These are phyloP conservation scores for Meleagris gallopavo DNA, from an alignment of 2,113 vertebrate species.

Conservation along the genomic window DNA sequence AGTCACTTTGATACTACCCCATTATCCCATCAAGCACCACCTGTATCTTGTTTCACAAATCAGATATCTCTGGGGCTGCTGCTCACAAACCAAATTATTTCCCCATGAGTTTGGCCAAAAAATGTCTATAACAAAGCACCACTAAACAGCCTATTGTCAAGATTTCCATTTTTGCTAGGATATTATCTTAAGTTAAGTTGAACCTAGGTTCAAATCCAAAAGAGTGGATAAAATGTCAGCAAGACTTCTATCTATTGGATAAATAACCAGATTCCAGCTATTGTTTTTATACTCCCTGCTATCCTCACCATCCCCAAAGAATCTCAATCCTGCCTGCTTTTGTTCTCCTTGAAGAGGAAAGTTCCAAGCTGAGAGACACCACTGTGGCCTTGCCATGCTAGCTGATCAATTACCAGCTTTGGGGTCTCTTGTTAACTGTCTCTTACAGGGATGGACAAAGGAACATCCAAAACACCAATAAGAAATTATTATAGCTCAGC, in stretches of 20 bases:
- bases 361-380: not conserved
- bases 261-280: not conserved
- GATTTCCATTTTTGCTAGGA: not conserved
- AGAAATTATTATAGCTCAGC: not conserved
- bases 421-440: not conserved
- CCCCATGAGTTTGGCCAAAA: not conserved
- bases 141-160: not conserved
- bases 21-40: not conserved
- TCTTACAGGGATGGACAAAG: not conserved
- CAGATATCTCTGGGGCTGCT: not conserved
- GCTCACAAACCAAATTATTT: not conserved
- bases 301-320: not conserved
- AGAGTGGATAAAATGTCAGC: not conserved
- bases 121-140: not conserved
- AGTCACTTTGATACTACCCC: not conserved
- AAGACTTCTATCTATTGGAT: not conserved
- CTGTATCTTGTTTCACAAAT: not conserved
- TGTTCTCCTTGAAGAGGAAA: not conserved
- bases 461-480: not conserved
- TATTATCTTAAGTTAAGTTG: not conserved
- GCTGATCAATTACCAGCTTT: not conserved
- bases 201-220: not conserved
- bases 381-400: accelerated
- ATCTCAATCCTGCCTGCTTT: not conserved
- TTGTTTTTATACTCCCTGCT: not conserved